Base-by-base conservation (phyloP, 2,888 invertebrate genomes). In the Tetranychus truncatus region DNA sequence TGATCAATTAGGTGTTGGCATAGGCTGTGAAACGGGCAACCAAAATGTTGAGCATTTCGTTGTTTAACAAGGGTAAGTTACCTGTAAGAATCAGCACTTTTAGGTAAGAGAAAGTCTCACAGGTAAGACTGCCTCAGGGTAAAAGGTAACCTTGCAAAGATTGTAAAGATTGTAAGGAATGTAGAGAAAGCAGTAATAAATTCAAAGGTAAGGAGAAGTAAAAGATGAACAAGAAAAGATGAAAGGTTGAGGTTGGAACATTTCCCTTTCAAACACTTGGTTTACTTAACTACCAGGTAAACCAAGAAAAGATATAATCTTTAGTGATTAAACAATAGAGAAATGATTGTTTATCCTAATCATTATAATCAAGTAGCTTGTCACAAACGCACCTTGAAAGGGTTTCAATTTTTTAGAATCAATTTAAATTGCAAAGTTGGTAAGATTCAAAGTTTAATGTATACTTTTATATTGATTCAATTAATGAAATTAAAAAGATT, bases 1-100 rank as follows among this genome's bases (percentile, higher is more conserved):
- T 55, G 55, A 55, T 55, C 55, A 55, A 55, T 55, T 55, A 55
- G 55, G 55, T 55, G 55, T 55, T 55, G 55, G 55, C 55, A 55
- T 15, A 55, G 55, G 55, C 15, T 15, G 15, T 9, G 15, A 55
- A 46, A 9, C 9, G 15, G 15, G 55, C 15, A 55, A 55, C 55
- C 9, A 55, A 15, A 2, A 15, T 15, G 15, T 15, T 55, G 15
- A 6, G 55, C 55, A 7, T 55, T 9, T 55, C 15, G 34, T 34
- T 34, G 34, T 34, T 34, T 34, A 34, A 34, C 34, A 55, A 9
- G 15, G 55, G 55, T 55, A 55, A 55, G 55, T 55, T 55, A 55
- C 55, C 55, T 55, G 55, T 55, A 55, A 55, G 55, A 55, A 55
- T 55, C 55, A 55, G 4, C 55, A 55, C 55, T 55, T 55, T 55